phyloP scores from a whole-genome alignment of 2,113 vertebrate genomes.

The Esox niger region DNA sequence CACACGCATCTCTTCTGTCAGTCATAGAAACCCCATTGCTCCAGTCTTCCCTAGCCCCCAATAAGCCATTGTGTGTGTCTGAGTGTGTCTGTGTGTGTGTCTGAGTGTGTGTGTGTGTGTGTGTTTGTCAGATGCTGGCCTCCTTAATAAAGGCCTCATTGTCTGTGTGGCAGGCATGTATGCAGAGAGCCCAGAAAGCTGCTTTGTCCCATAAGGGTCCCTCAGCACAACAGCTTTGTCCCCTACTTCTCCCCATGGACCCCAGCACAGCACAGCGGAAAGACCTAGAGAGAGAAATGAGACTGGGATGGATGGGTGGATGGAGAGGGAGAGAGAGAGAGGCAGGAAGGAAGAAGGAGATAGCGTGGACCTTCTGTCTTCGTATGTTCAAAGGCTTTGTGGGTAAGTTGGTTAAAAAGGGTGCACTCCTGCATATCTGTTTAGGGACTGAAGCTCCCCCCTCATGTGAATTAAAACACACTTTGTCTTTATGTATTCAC shows the following conservation, averaged over 20 bases:
- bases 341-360: not conserved
- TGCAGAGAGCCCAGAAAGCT: constrained; percentile 72
- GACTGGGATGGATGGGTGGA: constrained; percentile 2
- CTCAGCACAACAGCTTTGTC: constrained; percentile 67
- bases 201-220: constrained; percentile 73
- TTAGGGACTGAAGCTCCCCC: not conserved
- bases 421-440: not conserved
- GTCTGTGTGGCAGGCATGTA: constrained; percentile 71
- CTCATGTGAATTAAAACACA: too few relatives aligned
- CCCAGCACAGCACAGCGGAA: constrained; percentile 13
- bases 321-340: not conserved
- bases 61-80: too few relatives aligned
- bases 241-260: constrained; percentile 51
- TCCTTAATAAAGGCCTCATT: constrained; percentile 71
- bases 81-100: too few relatives aligned
- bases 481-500: too few relatives aligned
- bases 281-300: constrained; percentile 4
- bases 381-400: not conserved
- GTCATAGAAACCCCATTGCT: constrained; percentile 56
- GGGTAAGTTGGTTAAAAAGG: not conserved
- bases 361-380: not conserved
- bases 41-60: constrained; percentile 31
- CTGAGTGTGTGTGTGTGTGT: too few relatives aligned
- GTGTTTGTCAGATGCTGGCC: constrained; percentile 49
- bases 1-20: constrained; percentile 43